A percentile compares a stretch with the other conserved stretches of the same genome.
Conservation (phyloP, 2,113 vertebrate genomes). For the Rissa tridactyla region DNA sequence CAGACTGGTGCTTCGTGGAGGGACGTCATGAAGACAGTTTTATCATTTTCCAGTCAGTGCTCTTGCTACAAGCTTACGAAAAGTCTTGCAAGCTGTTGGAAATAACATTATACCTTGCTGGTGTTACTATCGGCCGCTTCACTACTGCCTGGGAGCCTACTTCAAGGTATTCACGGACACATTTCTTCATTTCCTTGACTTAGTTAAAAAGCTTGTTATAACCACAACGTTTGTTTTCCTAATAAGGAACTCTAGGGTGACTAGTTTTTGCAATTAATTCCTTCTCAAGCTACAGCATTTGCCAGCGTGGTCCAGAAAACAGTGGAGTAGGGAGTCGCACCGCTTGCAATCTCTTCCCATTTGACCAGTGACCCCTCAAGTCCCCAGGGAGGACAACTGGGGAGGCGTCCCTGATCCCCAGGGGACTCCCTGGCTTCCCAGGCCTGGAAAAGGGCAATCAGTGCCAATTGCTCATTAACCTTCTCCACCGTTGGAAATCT, state of each 20-base stretch:
- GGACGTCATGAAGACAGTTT: neutral
- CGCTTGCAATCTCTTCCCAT: neutral
- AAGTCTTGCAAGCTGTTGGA: neutral
- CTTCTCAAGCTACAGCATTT: neutral
- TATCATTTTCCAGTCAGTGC: neutral
- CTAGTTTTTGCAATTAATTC: neutral
- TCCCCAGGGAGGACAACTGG: neutral
- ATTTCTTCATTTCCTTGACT: neutral
- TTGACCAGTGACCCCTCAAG: neutral
- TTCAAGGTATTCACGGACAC: neutral
- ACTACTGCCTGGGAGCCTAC: neutral
- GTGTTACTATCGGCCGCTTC: rapidly evolving
- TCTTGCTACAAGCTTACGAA: neutral
- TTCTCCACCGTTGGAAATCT: neutral
- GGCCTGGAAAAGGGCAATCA: neutral
- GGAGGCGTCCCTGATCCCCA: neutral
- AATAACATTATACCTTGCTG: neutral
- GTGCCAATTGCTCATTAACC: constrained; percentile 3
- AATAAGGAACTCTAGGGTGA: neutral
- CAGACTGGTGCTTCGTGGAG: neutral
- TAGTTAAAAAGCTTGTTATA: neutral
- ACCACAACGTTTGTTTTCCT: neutral
- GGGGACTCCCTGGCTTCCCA: rapidly evolving
- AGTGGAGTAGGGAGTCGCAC: neutral
- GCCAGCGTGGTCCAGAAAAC: neutral